Evolutionary conservation across 2,113 vertebrate species (phyloP), one percentile per base, ranked within the genome.

Genomic region (Actinemys pallida): DNA sequence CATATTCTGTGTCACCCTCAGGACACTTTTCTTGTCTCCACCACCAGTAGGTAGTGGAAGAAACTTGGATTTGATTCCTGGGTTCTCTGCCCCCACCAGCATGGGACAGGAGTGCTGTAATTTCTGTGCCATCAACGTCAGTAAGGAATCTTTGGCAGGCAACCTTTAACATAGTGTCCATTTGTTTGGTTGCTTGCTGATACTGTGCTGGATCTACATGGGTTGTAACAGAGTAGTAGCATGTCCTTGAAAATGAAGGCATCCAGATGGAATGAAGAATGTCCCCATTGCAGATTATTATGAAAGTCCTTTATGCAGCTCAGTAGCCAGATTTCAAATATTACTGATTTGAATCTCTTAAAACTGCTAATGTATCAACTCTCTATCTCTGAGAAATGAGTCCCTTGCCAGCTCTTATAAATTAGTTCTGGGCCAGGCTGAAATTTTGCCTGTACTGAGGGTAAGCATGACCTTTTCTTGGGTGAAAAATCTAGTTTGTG

Each of bases 141-240:
- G 25, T 47, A 87, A 95, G 27, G 87, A 57, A 89, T 83, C 76
- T 85, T 87, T 94, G 83, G 54, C 87, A 93, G 84, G 86, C 56
- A 93, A 86, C 86, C 75, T 84, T 90, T 90, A 88, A 90, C 84
- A 83, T 69, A 53, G 53, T 39, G 53, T 92, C 62, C 49, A 39
- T 86, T 91, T 90, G 84, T 92, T 81, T 89, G 75, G 86, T 88
- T 78, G 83, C 89, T 93, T 88, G 59, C 84, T 76, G 31, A n/a
- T 93, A 4, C 88, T 88, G 42, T 75, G 69, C 76, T 94, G 57
- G 56, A n/a, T 78, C 90, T 86, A 12, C 57, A 84, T 83, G 52
- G 29, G 45, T 92, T 91, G 69, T 93, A 80, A 76, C n/a, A 54
- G 35, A 86, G 86, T 82, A 81, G 42, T 65, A 47, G 88, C 52